Percentiles rank a stretch among this genome's conserved stretches.
Conservation (phyloP, 2,797 vertebrate species). For the Sandelia bainsii region DNA sequence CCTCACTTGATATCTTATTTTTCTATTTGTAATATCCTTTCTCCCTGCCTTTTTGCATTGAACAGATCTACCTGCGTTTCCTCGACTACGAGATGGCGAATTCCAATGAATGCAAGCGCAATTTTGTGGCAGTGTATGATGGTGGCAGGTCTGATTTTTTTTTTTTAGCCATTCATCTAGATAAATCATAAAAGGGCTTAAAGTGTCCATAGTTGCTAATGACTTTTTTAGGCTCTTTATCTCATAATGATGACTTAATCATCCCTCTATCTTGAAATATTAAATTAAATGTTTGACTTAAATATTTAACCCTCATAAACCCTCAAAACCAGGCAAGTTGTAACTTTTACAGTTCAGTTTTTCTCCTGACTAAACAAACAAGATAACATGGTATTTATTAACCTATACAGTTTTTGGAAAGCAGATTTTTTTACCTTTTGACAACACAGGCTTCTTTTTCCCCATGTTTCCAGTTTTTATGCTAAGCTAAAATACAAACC, state of each 20-base stretch:
- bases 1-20: conserved; percentile 15
- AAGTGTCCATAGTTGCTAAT: background rate
- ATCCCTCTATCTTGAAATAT: background rate
- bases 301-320: background rate
- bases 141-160: conserved; percentile 86
- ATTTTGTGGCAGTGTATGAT: conserved; percentile 98
- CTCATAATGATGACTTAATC: background rate
- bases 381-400: too few relatives aligned
- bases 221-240: background rate
- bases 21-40: conserved; percentile 7
- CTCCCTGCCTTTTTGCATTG: conserved; percentile 23
- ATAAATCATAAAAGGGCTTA: background rate
- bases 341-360: too few relatives aligned
- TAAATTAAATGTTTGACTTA: background rate
- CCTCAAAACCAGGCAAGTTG: too few relatives aligned
- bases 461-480: too few relatives aligned
- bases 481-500: too few relatives aligned
- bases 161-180: conserved; percentile 5
- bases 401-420: too few relatives aligned
- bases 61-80: conserved; percentile 96
- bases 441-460: too few relatives aligned
- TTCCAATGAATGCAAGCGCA: conserved; percentile 98
- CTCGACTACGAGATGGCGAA: conserved; percentile 99
- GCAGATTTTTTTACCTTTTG: too few relatives aligned
- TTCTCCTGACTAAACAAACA: too few relatives aligned